A percentile compares a stretch with the other conserved stretches of the same genome.
These are phyloP conservation scores for Noctua janthina DNA, from an alignment of 2,888 invertebrate genomes.

Conservation along the genomic window DNA sequence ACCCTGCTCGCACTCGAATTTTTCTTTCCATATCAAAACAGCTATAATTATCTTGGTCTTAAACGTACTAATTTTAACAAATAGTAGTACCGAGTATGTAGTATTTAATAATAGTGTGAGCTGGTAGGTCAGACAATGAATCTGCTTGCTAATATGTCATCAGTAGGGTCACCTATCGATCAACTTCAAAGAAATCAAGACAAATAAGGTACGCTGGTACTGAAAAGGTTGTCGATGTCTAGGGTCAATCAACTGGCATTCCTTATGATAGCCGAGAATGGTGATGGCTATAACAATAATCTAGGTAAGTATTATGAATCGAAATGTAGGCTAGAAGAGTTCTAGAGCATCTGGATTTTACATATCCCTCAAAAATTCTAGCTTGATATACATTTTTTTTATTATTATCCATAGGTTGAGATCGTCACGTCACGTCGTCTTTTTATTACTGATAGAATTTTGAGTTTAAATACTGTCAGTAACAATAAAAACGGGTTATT, in stretches of 20 bases:
- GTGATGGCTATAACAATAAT: neutral
- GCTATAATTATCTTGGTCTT: neutral
- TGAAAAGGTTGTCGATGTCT: slow-evolving; percentile 5
- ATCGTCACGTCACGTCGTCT: neutral
- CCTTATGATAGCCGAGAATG: slow-evolving; percentile 12
- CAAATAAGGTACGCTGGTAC: slow-evolving; percentile 9
- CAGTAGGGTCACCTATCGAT: neutral
- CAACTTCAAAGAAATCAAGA: neutral
- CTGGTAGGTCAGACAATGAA: neutral
- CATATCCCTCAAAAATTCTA: neutral
- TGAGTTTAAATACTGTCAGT: no score
- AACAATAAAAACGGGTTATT: no score
- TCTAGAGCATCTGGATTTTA: neutral
- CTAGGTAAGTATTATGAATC: slow-evolving; percentile 20
- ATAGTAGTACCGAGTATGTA: neutral
- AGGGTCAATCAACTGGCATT: slow-evolving; percentile 40
- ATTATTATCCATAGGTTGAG: neutral
- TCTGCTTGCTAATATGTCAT: slow-evolving; percentile 3
- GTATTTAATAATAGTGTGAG: neutral
- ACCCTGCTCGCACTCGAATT: no score
- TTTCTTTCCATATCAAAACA: no score
- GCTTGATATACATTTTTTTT: neutral
- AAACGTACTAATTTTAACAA: neutral
- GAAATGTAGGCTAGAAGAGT: neutral
- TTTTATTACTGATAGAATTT: neutral